These are phyloP conservation scores for Salvelinus namaycush DNA, from an alignment of 2,113 vertebrate genomes.

Conservation along the genomic window DNA sequence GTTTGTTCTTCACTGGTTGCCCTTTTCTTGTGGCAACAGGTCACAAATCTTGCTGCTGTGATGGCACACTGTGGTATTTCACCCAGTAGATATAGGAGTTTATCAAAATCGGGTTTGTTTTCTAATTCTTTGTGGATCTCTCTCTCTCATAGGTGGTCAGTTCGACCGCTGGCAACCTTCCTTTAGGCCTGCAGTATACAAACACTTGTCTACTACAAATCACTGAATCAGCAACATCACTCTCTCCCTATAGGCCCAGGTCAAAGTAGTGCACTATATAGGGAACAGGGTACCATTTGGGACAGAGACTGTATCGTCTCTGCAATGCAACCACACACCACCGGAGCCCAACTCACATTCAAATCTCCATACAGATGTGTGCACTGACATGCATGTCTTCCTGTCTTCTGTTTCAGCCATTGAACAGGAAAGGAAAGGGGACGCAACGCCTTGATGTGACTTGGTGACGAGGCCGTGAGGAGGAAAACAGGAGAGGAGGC, in stretches of 20 bases:
- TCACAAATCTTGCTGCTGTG: too few species aligned
- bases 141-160: not conserved
- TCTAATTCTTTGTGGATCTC: not conserved
- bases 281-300: too few species aligned
- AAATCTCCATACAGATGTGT: not conserved
- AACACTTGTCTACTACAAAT: not conserved
- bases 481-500: slow-evolving; percentile 17
- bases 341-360: not conserved
- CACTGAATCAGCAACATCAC: not conserved
- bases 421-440: slow-evolving; percentile 81
- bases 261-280: not conserved
- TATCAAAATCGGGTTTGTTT: too few species aligned
- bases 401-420: slow-evolving; percentile 57
- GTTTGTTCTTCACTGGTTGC: too few species aligned
- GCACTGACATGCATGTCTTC: not conserved
- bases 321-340: not conserved
- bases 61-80: too few species aligned
- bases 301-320: not conserved
- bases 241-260: not conserved
- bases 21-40: too few species aligned
- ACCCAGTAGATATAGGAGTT: too few species aligned
- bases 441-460: slow-evolving; percentile 72
- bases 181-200: too few species aligned
- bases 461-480: slow-evolving; percentile 50
- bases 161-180: not conserved